Percentiles rank a stretch among this genome's conserved stretches.
phyloP scores from a whole-genome alignment of 2,797 vertebrate species.

The Podargus strigoides region DNA sequence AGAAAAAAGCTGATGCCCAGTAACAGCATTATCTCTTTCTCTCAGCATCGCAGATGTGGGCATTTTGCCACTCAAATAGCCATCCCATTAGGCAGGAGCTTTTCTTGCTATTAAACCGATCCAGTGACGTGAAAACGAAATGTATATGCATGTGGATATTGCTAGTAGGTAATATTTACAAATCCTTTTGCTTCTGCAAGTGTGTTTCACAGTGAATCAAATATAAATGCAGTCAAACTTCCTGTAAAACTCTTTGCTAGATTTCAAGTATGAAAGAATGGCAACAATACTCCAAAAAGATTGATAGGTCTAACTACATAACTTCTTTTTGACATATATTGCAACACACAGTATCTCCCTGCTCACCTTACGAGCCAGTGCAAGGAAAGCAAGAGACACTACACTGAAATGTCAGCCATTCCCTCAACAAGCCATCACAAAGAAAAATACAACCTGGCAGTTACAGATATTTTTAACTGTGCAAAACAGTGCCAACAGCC shows the following conservation, averaged over 20 bases:
- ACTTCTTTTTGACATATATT: background rate
- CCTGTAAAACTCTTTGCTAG: background rate
- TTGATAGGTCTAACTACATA: fast-evolving
- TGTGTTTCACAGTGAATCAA: background rate
- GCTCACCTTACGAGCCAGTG: background rate
- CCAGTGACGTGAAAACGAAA: background rate
- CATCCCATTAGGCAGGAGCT: background rate
- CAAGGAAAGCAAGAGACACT: background rate
- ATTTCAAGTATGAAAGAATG: background rate
- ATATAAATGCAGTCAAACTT: background rate
- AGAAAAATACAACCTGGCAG: background rate
- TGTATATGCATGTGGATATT: background rate
- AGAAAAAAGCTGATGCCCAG: background rate
- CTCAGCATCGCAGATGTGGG: background rate
- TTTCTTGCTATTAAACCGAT: background rate
- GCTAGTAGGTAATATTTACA: background rate
- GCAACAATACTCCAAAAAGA: background rate
- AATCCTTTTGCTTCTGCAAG: background rate
- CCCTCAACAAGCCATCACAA: background rate
- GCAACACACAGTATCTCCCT: background rate
- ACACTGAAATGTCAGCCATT: background rate
- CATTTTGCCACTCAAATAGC: background rate
- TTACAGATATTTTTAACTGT: background rate
- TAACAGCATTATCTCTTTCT: background rate
- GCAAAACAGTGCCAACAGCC: background rate